These are phyloP conservation scores for Cryptus viduatorius DNA, from an alignment of 2,888 invertebrate species.

Conservation along the genomic window DNA sequence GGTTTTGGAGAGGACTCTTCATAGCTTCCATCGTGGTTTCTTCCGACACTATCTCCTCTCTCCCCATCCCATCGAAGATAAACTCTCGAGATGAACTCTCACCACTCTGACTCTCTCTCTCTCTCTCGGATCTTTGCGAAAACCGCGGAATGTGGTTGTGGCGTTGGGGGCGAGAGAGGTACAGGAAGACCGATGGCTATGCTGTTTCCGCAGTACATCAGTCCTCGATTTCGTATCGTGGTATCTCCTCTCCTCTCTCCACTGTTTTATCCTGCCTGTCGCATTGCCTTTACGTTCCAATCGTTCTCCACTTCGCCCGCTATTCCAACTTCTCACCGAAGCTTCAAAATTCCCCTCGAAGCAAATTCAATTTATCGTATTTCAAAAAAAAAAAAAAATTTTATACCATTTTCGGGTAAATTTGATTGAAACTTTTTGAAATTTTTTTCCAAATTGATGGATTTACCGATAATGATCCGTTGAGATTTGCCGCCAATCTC, in stretches of 20 bases:
- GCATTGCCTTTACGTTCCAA: constrained; percentile 20
- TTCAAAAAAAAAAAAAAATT: background rate
- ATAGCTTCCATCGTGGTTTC: constrained; percentile 1
- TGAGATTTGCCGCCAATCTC: too few species aligned
- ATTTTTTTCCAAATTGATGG: too few species aligned
- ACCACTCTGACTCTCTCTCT: background rate
- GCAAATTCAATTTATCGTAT: background rate
- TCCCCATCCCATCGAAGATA: constrained; percentile 26
- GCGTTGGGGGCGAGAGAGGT: constrained; percentile 17
- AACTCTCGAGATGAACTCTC: constrained; percentile 44
- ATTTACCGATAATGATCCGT: too few species aligned
- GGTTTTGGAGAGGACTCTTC: background rate
- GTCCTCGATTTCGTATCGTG: constrained; percentile 71
- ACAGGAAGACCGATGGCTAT: constrained; percentile 78
- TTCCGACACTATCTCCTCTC: constrained; percentile 18
- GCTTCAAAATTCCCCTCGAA: background rate
- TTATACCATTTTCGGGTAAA: background rate
- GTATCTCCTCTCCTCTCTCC: constrained; percentile 48
- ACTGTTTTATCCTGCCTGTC: constrained; percentile 17
- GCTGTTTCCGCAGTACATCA: constrained; percentile 75
- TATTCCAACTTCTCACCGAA: background rate
- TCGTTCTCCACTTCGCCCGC: background rate
- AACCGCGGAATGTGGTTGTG: constrained; percentile 71
- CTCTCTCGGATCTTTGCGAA: constrained; percentile 75
- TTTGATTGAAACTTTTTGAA: background rate